Evolutionary conservation across 2,888 invertebrate genomes (phyloP), one percentile per base, ranked within the genome.

Genomic region (Caenorhabditis imperialis): DNA sequence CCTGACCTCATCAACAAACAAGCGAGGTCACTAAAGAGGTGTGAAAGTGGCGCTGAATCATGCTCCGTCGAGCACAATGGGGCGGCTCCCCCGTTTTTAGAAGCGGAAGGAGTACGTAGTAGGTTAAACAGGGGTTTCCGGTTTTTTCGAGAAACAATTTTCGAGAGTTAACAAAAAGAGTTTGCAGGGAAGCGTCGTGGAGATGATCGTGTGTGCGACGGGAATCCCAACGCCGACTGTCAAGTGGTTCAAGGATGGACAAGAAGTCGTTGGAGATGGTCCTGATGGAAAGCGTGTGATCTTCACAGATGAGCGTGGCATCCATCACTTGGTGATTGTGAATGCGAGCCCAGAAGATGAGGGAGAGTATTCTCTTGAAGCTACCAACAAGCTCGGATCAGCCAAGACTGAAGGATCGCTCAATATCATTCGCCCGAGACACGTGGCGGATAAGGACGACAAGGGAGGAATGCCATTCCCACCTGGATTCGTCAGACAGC

Each of bases 141-240:
- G 48, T 40, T 50, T 50, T 57, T 58, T 44, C n/a, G n/a, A n/a
- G n/a, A n/a, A n/a, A n/a, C n/a, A n/a, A n/a, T n/a, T n/a, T n/a
- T n/a, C n/a, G n/a, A n/a, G n/a, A n/a, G n/a, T n/a, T n/a, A n/a
- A n/a, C n/a, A n/a, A n/a, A n/a, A n/a, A n/a, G n/a, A 10, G 30
- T 30, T 30, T 77, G n/a, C 81, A 88, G 82, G 88, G 88, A 47
- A 81, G 78, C 45, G 78, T 87, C 25, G 88, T 89, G n/a, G 86
- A 87, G 44, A 85, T 90, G 81, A 85, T 88, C 73, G 89, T 89
- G 69, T 83, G 85, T 70, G 86, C 89, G 7, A 82, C 82, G 2
- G 90, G 89, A 30, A 79, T 80, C 48, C 90, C 90, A 10, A 84
- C 81, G 16, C 89, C 90, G 23, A 88, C 86, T 3, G 86, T 90